These are phyloP conservation scores for Pimephales promelas DNA, from an alignment of 2,113 vertebrate genomes.

Conservation along the genomic window DNA sequence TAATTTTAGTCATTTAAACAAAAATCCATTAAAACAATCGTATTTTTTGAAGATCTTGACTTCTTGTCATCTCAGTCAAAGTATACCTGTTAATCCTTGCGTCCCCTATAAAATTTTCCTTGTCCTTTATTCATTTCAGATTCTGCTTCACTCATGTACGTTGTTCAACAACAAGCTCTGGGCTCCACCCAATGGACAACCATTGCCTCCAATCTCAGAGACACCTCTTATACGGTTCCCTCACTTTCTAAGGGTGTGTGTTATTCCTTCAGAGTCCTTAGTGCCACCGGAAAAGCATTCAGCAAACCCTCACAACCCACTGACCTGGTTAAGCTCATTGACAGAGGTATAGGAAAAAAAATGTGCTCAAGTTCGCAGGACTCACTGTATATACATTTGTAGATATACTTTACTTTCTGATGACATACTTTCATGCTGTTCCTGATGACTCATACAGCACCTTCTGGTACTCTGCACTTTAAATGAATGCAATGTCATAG, in stretches of 20 bases:
- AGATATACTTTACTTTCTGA: background rate
- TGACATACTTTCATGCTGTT: background rate
- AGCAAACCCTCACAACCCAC: constrained; percentile 88
- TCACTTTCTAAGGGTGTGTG: constrained; percentile 85
- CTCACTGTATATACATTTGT: background rate
- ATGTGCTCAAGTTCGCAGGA: background rate
- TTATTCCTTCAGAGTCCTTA: constrained; percentile 89
- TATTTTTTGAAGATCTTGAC: too few relatives aligned
- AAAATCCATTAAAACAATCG: too few relatives aligned
- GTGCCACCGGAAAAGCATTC: constrained; percentile 82
- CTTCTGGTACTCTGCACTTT: background rate
- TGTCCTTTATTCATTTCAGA: constrained; percentile 70
- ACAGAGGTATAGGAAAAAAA: constrained; percentile 75
- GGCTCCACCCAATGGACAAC: constrained; percentile 88
- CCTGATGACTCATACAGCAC: background rate
- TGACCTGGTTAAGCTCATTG: constrained; percentile 83
- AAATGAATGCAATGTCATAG: background rate
- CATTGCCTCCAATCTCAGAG: constrained; percentile 77
- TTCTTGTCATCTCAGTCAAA: too few relatives aligned
- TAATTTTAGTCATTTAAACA: too few relatives aligned
- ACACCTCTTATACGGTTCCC: constrained; percentile 77
- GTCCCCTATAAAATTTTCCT: background rate
- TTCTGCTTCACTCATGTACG: constrained; percentile 79
- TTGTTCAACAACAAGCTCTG: constrained; percentile 89
- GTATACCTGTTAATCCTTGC: too few relatives aligned